phyloP scores from a whole-genome alignment of 2,113 vertebrate species.

The Otocyon megalotis region DNA sequence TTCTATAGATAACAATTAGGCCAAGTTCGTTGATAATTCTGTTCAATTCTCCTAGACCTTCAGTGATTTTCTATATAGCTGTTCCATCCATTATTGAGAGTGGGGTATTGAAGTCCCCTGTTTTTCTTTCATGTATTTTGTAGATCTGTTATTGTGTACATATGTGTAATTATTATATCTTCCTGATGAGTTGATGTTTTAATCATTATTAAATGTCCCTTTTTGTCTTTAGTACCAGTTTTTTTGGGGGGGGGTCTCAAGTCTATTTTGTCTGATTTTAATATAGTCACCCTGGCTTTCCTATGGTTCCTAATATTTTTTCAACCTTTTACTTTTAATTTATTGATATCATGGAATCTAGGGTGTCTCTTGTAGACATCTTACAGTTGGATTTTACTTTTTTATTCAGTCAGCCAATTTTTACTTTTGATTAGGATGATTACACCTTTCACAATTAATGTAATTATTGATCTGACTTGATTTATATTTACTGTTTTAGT shows the following conservation, averaged over 20 bases:
- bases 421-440: constrained; percentile 10
- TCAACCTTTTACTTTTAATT: background rate
- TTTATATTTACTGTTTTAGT: background rate
- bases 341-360: background rate
- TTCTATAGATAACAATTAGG: background rate
- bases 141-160: background rate
- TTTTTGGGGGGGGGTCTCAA: background rate
- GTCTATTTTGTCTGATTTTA: background rate
- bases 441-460: background rate
- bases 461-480: background rate
- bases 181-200: background rate
- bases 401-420: background rate
- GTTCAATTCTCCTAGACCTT: background rate
- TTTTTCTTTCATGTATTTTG: background rate
- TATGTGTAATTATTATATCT: background rate
- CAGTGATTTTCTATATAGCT: background rate
- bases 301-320: background rate
- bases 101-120: background rate
- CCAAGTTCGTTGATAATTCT: background rate
- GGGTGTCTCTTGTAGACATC: background rate
- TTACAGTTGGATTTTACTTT: background rate
- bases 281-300: background rate
- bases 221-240: background rate
- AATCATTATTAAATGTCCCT: background rate
- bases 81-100: background rate